These are phyloP conservation scores for Thereuonema tuberculata DNA, from an alignment of 1,140 invertebrate species.

Conservation along the genomic window DNA sequence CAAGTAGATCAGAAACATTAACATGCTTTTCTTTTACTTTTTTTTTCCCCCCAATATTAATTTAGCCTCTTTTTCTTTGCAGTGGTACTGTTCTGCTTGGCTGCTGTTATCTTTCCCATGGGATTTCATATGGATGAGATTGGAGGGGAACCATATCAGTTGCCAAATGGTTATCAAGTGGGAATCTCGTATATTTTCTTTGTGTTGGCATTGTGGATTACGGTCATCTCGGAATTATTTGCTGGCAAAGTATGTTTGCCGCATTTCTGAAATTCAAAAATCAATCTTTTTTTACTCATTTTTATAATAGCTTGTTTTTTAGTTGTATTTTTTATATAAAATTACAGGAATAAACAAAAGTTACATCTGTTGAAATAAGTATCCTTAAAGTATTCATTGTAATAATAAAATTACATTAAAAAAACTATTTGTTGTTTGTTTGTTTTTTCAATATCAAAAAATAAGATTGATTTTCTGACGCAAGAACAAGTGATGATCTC, in stretches of 20 bases:
- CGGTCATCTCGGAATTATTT: slow-evolving; percentile 89
- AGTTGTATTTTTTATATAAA: too few species aligned
- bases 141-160: slow-evolving; percentile 84
- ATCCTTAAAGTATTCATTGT: too few species aligned
- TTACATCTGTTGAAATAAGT: too few species aligned
- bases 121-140: slow-evolving; percentile 91
- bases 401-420: too few species aligned
- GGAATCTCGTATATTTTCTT: slow-evolving; percentile 92
- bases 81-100: slow-evolving; percentile 91
- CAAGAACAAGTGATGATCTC: too few species aligned
- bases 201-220: slow-evolving; percentile 87
- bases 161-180: slow-evolving; percentile 82
- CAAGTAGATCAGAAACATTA: too few species aligned
- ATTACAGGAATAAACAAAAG: too few species aligned
- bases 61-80: slow-evolving; percentile 35
- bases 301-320: neutral
- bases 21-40: too few species aligned
- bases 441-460: too few species aligned
- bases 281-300: neutral
- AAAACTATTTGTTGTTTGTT: too few species aligned
- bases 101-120: slow-evolving; percentile 90
- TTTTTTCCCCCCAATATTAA: too few species aligned
- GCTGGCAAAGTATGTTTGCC: slow-evolving; percentile 94
- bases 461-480: too few species aligned
- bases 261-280: slow-evolving; percentile 53